Percentiles rank a stretch among this genome's conserved stretches.
Conservation (phyloP, 2,113 vertebrate species). For the Marcusenius ussheri region DNA sequence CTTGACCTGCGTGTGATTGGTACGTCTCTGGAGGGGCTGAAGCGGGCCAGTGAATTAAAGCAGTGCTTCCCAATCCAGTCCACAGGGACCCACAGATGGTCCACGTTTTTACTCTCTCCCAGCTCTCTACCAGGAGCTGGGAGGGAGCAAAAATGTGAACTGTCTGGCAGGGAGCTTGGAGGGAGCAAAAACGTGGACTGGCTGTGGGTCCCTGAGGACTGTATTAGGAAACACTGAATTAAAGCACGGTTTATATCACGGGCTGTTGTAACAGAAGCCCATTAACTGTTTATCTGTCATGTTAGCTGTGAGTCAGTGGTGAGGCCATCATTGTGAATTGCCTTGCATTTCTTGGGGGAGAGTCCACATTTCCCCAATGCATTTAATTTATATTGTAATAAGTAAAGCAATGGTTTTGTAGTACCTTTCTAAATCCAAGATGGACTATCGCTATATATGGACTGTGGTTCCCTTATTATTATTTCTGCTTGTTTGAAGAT, state of each 20-base stretch:
- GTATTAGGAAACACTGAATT: neutral
- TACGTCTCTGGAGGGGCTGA: neutral
- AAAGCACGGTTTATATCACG: neutral
- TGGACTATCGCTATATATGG: neutral
- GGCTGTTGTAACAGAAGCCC: neutral
- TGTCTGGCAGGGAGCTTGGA: neutral
- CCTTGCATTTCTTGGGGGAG: neutral
- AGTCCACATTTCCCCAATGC: neutral
- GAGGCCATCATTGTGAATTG: neutral
- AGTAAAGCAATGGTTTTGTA: neutral
- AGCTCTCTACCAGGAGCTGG: neutral
- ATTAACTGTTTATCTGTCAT: slow-evolving; percentile 2
- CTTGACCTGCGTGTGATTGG: too few species aligned
- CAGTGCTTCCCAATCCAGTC: neutral
- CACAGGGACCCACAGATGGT: neutral
- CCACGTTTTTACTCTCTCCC: too few species aligned
- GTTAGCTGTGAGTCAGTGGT: neutral
- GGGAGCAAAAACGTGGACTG: neutral
- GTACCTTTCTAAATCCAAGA: neutral
- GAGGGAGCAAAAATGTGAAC: neutral
- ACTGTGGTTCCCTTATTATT: neutral
- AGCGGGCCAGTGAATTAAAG: neutral
- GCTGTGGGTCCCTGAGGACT: neutral
- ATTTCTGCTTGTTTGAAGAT: neutral
- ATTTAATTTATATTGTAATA: neutral